Evolutionary conservation across 2,113 vertebrate genomes (phyloP).

Genomic region (Coracopsis vasa): DNA sequence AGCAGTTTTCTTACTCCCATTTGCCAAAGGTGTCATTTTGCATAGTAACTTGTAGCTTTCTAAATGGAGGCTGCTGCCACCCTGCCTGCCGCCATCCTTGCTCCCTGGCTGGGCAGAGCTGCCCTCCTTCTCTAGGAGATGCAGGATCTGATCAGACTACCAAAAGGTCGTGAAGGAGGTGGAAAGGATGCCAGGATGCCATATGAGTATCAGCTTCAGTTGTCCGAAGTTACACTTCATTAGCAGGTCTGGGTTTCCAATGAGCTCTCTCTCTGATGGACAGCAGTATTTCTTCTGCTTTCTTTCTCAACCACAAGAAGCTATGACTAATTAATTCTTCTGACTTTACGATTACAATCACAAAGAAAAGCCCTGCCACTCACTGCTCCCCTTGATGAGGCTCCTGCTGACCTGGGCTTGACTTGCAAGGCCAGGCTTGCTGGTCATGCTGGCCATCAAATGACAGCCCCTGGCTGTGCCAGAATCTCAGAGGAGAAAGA

Average conservation of each 20-base stretch:
- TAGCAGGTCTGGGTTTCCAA: not conserved
- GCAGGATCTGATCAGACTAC: not conserved
- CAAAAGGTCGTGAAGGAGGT: not conserved
- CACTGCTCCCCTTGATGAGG: not conserved
- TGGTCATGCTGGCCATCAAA: not conserved
- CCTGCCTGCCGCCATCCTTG: not conserved
- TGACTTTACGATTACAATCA: not conserved
- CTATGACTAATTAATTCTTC: not conserved
- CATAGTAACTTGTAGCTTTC: not conserved
- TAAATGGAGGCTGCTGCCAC: not conserved
- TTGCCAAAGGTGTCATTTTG: not conserved
- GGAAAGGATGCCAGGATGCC: not conserved
- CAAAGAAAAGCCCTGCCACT: not conserved
- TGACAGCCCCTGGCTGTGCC: rapidly evolving
- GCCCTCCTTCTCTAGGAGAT: not conserved
- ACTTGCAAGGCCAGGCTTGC: not conserved
- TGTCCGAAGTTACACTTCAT: not conserved
- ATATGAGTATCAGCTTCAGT: not conserved
- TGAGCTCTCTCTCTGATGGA: rapidly evolving
- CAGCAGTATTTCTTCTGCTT: not conserved
- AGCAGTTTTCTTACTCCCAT: not conserved
- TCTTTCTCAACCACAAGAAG: not conserved
- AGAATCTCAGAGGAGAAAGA: not conserved
- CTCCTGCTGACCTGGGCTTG: not conserved
- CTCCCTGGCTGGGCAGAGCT: not conserved